These are phyloP conservation scores for Caenorhabditis inopinata DNA, from an alignment of 1,140 invertebrate species.

Conservation along the genomic window DNA sequence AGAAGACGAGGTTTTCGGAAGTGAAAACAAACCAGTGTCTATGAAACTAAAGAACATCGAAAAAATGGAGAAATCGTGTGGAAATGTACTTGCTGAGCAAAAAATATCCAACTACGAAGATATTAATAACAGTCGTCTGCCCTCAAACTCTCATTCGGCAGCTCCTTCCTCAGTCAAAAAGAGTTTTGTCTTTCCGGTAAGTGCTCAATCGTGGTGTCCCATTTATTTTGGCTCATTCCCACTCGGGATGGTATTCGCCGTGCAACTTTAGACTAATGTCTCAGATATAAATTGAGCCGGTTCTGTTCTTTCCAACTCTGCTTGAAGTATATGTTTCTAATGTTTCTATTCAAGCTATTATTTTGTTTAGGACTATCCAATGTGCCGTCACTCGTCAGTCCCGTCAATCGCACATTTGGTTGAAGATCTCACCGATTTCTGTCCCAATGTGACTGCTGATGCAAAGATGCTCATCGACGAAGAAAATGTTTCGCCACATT, in stretches of 20 bases:
- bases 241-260: too few relatives aligned
- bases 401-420: constrained; percentile 5
- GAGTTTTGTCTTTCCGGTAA: not conserved
- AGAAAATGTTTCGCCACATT: not conserved
- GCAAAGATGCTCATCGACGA: not conserved
- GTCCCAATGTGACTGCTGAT: not conserved
- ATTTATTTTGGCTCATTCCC: too few relatives aligned
- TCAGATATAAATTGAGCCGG: too few relatives aligned
- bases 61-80: too few relatives aligned
- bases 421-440: constrained; percentile 1
- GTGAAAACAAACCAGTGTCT: not conserved
- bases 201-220: too few relatives aligned
- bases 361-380: constrained; percentile 5
- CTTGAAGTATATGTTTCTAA: too few relatives aligned
- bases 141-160: constrained; percentile 10
- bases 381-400: constrained; percentile 14
- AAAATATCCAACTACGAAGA: not conserved
- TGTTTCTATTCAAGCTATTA: too few relatives aligned
- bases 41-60: too few relatives aligned
- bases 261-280: too few relatives aligned
- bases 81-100: too few relatives aligned
- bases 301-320: too few relatives aligned
- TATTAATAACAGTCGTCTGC: constrained; percentile 5
- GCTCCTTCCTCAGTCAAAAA: not conserved
- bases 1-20: not conserved